Evolutionary conservation across 35 echinoderm and acorn worm species (phyloP).

Genomic region (Heliocidaris erythrogramma): DNA sequence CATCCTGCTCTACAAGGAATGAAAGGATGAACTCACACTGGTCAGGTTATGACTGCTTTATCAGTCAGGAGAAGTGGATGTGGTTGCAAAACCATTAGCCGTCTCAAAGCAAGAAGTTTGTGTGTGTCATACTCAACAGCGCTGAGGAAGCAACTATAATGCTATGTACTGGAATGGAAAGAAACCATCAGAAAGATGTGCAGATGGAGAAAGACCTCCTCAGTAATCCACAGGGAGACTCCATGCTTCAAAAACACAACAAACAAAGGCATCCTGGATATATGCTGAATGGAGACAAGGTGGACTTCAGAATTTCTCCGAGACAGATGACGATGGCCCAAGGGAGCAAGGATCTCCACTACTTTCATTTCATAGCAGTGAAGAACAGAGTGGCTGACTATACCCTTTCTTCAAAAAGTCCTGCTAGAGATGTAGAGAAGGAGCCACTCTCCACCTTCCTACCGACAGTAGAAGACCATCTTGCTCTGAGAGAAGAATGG

Average conservation of each 20-base stretch:
- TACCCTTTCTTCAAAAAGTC: conserved; percentile 14
- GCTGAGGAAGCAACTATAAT: conserved; percentile 12
- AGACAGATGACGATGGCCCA: conserved; percentile 44
- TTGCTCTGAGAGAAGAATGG: conserved; percentile 56
- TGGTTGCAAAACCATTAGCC: not conserved
- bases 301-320: conserved; percentile 54
- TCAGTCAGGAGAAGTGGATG: conserved; percentile 48
- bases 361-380: conserved; percentile 35
- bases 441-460: conserved; percentile 24
- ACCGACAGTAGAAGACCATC: conserved; percentile 52
- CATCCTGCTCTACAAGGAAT: conserved; percentile 50
- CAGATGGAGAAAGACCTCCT: not conserved
- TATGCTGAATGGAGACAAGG: conserved; percentile 65
- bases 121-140: conserved; percentile 42
- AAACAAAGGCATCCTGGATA: not conserved
- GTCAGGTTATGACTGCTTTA: conserved; percentile 62
- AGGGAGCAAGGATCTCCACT: not conserved
- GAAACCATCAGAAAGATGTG: not conserved
- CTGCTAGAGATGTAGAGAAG: not conserved
- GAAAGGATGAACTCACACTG: conserved; percentile 52
- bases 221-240: not conserved
- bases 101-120: conserved; percentile 35
- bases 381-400: conserved; percentile 46
- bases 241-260: not conserved
- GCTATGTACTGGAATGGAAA: not conserved